Conservation (phyloP, 2,113 vertebrate species). For the Leptosomus discolor region DNA sequence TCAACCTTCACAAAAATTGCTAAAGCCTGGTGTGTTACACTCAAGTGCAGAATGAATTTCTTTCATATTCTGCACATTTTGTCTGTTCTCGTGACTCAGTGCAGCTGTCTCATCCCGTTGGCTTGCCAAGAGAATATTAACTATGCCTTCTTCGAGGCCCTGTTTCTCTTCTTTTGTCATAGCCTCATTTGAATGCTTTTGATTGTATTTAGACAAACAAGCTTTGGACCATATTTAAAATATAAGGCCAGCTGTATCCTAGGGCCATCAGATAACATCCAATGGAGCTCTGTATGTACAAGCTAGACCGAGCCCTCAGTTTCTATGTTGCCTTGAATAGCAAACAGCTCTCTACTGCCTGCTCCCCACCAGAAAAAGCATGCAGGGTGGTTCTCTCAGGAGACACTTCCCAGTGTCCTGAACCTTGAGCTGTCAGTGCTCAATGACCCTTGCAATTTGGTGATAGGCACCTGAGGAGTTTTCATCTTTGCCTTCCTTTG, state of each 20-base stretch:
- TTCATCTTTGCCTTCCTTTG: neutral
- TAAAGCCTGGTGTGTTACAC: neutral
- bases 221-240: neutral
- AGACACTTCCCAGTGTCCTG: neutral
- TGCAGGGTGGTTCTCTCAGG: neutral
- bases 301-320: neutral
- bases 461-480: neutral
- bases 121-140: neutral
- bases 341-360: neutral
- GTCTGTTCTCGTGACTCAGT: neutral
- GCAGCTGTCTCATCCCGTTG: neutral
- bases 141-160: neutral
- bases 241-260: neutral
- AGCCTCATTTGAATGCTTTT: neutral
- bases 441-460: neutral
- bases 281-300: neutral
- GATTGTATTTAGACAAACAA: neutral
- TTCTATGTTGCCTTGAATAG: fast-evolving
- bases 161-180: neutral
- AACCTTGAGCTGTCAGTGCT: neutral
- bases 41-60: neutral
- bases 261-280: neutral
- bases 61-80: neutral
- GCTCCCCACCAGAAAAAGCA: neutral
- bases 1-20: neutral